Evolutionary conservation across 64 coral and sea anemone genomes (phyloP).

Genomic region (Pocillopora damicornis): DNA sequence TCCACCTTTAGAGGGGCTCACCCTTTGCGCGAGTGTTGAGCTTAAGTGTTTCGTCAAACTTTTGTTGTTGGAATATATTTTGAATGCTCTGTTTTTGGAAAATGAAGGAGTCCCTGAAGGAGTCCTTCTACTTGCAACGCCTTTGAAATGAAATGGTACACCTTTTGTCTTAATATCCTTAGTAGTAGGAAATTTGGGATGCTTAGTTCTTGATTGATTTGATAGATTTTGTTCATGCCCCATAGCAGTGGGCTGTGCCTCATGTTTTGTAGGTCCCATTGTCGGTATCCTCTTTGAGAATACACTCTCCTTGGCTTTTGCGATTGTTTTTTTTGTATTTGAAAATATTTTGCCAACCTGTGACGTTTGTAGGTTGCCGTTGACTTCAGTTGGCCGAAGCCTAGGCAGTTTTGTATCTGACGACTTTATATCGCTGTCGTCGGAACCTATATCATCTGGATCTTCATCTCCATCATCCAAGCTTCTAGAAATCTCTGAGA

Average conservation of each 20-base stretch:
- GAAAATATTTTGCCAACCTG: neutral
- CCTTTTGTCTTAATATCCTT: neutral
- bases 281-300: neutral
- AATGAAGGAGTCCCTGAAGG: neutral
- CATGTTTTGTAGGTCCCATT: neutral
- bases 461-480: conserved; percentile 37
- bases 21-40: neutral
- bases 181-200: neutral
- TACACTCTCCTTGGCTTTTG: neutral
- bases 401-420: neutral
- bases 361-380: neutral
- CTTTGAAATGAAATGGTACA: neutral
- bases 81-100: neutral
- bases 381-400: neutral
- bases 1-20: neutral
- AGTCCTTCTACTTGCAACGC: neutral
- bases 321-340: neutral
- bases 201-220: no score
- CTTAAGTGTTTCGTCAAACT: neutral
- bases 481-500: conserved; percentile 33
- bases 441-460: conserved; percentile 32
- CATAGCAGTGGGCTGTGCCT: neutral
- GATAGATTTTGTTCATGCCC: no score
- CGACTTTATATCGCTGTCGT: neutral
- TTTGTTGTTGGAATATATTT: neutral